Percentiles rank a stretch among this genome's conserved stretches.
Evolutionary conservation across 92 coral and sea anemone species (phyloP).

Genomic region (Bergia puertoricense): DNA sequence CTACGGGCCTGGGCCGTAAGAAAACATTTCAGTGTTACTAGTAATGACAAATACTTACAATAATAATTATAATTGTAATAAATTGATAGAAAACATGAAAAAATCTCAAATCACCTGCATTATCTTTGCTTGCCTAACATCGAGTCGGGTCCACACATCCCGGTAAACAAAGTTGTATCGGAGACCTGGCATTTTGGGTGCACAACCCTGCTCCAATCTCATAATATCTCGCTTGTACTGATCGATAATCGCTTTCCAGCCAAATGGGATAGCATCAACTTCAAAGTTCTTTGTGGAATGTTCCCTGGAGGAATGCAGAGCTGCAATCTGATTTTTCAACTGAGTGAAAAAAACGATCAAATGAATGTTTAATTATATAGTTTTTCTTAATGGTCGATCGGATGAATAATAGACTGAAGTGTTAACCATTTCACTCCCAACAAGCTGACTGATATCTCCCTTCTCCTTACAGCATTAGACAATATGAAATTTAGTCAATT

Average conservation of each 20-base stretch:
- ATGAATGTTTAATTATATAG: too few species aligned
- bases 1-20: not conserved
- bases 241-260: not conserved
- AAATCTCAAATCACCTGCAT: slow-evolving; percentile 47
- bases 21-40: not conserved
- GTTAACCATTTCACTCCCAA: too few species aligned
- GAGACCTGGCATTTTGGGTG: slow-evolving; percentile 42
- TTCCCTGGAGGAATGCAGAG: too few species aligned
- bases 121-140: slow-evolving; percentile 49
- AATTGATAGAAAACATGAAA: not conserved
- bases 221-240: slow-evolving; percentile 41
- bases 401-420: too few species aligned
- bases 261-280: too few species aligned
- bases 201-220: slow-evolving; percentile 18
- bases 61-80: not conserved
- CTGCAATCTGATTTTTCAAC: too few species aligned
- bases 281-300: too few species aligned
- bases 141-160: slow-evolving; percentile 50
- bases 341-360: too few species aligned
- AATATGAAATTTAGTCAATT: too few species aligned
- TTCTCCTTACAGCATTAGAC: too few species aligned
- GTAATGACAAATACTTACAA: not conserved
- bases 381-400: too few species aligned
- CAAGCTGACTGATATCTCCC: too few species aligned
- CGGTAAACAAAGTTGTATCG: slow-evolving; percentile 44